phyloP scores from a whole-genome alignment of 2,888 invertebrate genomes.

The Melieria omissa region DNA sequence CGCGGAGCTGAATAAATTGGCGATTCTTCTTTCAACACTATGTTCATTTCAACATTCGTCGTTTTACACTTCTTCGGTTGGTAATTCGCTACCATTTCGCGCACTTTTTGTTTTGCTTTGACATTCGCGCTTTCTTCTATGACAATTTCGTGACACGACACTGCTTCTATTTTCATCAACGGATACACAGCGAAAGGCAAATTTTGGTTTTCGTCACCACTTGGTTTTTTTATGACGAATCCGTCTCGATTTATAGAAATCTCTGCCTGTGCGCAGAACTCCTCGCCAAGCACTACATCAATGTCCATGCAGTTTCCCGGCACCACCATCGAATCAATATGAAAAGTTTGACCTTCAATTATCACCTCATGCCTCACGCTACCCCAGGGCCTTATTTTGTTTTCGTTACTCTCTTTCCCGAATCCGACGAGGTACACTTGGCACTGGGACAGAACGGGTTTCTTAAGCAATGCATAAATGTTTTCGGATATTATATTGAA shows the following conservation, averaged over 20 bases:
- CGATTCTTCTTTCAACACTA: slow-evolving; percentile 33
- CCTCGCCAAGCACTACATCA: slow-evolving; percentile 31
- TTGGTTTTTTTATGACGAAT: slow-evolving; percentile 14
- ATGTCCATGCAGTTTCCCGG: slow-evolving; percentile 25
- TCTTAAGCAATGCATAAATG: too few species aligned
- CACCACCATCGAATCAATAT: slow-evolving; percentile 9
- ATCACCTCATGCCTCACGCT: neutral
- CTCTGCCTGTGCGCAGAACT: slow-evolving; percentile 27
- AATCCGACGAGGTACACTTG: slow-evolving; percentile 2
- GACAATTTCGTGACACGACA: neutral
- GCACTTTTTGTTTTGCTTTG: slow-evolving; percentile 10
- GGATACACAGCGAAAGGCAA: neutral
- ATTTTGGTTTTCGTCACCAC: neutral
- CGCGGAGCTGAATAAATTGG: slow-evolving; percentile 19
- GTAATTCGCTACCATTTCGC: slow-evolving; percentile 17
- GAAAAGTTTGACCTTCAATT: slow-evolving; percentile 12
- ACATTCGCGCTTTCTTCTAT: slow-evolving; percentile 2
- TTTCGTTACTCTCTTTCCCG: neutral
- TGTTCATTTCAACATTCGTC: slow-evolving; percentile 34
- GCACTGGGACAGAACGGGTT: too few species aligned
- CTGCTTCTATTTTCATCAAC: slow-evolving; percentile 25
- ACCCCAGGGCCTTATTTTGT: slow-evolving; percentile 15
- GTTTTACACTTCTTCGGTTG: slow-evolving; percentile 4
- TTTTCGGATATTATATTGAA: too few species aligned
- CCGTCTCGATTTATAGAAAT: slow-evolving; percentile 30